Evolutionary conservation across 2,113 vertebrate genomes (phyloP), one percentile per base, ranked within the genome.

Genomic region (Lasiurus borealis): DNA sequence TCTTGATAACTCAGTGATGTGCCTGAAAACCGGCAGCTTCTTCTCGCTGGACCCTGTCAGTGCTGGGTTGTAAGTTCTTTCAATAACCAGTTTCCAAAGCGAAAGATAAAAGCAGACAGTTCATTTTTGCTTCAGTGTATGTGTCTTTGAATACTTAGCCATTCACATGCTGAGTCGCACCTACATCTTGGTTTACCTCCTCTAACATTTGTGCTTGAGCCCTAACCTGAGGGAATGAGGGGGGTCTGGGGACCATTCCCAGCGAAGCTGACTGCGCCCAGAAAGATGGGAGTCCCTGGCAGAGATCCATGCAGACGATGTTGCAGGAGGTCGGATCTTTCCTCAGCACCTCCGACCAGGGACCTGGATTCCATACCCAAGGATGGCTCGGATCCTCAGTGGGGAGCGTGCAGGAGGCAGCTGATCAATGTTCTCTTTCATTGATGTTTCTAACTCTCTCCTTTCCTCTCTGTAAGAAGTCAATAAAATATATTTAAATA

Each of bases 301-400:
- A 14, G 13, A 29, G 40, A 48, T 3, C 4, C 2, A 3, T 6
- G 13, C 13, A 4, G 44, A 44, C 13, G 1, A 44, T 3, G 12
- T 3, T 29, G 36, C 40, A 6, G 6, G 71, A 14, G 8, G 44
- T 9, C 14, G 5, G 44, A 13, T 15, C 25, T 75, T 13, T 75
- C 72, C 27, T 16, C 7, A 75, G 72, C 25, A 15, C 71, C 25
- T 29, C 44, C 15, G 14, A 4, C 8, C 72, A 16, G 14, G 44
- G 72, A 16, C 73, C 73, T 9, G 40, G 44, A 75, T 7, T 48
- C 14, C 27, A 48, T 31, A 29, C 4, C 14, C 73, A 29, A 75
- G 73, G 73, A 48, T 3, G 14, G 27, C 73, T 75, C 73, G 1
- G 1, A 64, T 3, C 57, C 54, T 23, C 8, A 59, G 23, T 62